phyloP scores from a whole-genome alignment of 2,113 vertebrate genomes.

The Brachyhypopomus occidentalis region DNA sequence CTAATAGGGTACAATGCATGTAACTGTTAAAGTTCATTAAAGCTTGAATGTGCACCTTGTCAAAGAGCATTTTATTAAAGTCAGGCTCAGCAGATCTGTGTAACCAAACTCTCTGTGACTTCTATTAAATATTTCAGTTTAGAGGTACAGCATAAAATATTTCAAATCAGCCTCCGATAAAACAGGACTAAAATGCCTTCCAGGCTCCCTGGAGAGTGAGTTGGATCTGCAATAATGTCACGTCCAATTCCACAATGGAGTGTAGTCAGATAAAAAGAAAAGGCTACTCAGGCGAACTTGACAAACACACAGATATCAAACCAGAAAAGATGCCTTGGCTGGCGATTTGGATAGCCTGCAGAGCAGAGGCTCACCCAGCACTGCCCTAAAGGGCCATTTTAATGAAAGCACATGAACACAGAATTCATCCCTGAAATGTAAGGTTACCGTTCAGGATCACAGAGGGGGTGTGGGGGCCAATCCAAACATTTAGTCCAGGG shows the following conservation, averaged over 20 bases:
- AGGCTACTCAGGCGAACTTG: conserved; percentile 62
- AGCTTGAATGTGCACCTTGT: background rate
- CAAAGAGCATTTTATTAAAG: background rate
- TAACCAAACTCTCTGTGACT: background rate
- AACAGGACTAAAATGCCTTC: background rate
- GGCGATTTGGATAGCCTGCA: conserved; percentile 71
- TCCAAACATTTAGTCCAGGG: conserved; percentile 71
- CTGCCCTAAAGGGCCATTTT: conserved; percentile 71
- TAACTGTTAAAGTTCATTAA: background rate
- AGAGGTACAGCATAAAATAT: background rate
- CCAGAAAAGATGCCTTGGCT: conserved; percentile 65
- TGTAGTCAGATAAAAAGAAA: conserved; percentile 57
- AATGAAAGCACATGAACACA: conserved; percentile 74
- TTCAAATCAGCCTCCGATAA: background rate
- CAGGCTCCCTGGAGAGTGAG: background rate
- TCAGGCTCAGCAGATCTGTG: background rate
- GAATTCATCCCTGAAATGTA: conserved; percentile 71
- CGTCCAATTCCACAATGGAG: conserved; percentile 63
- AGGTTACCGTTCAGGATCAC: conserved; percentile 71
- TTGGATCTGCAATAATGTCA: conserved; percentile 63
- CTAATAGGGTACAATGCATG: background rate
- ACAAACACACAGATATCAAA: conserved; percentile 51
- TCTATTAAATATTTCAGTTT: background rate
- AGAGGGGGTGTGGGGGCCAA: conserved; percentile 60
- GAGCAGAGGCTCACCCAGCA: conserved; percentile 51